Conservation (phyloP, 37 sponge, comb jelly and placozoan genomes). For the Halisarca cf. caerulea region DNA sequence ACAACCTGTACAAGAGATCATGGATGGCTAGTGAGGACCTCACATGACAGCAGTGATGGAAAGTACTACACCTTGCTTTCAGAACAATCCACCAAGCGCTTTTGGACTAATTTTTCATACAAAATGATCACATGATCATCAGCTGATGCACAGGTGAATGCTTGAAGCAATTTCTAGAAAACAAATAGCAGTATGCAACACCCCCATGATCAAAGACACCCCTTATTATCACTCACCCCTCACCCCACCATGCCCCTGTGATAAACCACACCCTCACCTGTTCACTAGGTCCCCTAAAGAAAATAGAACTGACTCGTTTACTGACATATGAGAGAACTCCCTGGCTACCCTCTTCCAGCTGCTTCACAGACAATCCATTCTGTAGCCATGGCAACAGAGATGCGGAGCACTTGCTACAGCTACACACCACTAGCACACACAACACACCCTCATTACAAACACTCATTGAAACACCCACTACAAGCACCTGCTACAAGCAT, state of each 20-base stretch:
- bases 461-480: too few relatives aligned
- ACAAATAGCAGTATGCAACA: neutral
- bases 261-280: slow-evolving; percentile 23
- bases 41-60: too few relatives aligned
- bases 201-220: neutral
- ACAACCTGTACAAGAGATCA: too few relatives aligned
- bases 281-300: slow-evolving; percentile 50
- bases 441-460: too few relatives aligned
- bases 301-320: slow-evolving; percentile 60
- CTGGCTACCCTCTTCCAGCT: neutral
- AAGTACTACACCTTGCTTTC: neutral
- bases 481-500: too few relatives aligned
- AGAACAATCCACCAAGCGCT: neutral
- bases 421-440: too few relatives aligned
- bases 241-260: too few relatives aligned
- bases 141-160: neutral
- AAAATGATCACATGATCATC: neutral
- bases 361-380: too few relatives aligned
- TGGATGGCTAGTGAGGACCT: too few relatives aligned
- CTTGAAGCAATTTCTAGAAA: neutral
- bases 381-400: too few relatives aligned
- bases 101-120: neutral
- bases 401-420: too few relatives aligned
- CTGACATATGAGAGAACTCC: slow-evolving; percentile 76
- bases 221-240: too few relatives aligned